A percentile compares a stretch with the other conserved stretches of the same genome.
Evolutionary conservation across 2,888 invertebrate genomes (phyloP).

Genomic region (Germaria angustata): DNA sequence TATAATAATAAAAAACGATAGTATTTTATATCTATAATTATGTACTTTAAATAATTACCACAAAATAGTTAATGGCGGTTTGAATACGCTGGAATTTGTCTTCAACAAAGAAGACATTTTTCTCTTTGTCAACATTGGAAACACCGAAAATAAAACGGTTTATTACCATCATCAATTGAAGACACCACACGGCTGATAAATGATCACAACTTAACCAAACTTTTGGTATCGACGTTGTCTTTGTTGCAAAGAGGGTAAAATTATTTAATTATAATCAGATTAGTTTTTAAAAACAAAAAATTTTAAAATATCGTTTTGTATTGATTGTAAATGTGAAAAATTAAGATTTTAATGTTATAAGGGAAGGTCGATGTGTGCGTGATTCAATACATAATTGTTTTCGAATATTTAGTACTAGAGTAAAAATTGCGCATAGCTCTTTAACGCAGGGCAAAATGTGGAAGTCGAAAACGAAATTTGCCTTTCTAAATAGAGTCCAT

Average conservation of each 20-base stretch:
- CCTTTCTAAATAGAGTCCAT: no score
- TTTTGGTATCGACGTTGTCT: conserved; percentile 84
- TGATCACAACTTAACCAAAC: conserved; percentile 95
- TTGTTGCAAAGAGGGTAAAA: not conserved
- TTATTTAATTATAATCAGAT: not conserved
- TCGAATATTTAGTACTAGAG: no score
- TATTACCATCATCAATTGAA: conserved; percentile 90
- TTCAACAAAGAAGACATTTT: conserved; percentile 71
- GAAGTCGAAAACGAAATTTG: no score
- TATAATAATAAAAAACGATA: conserved; percentile 32
- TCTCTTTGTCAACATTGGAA: conserved; percentile 80
- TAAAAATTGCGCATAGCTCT: no score
- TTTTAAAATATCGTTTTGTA: no score
- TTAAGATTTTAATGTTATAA: no score
- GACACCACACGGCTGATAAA: conserved; percentile 95
- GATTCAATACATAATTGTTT: no score
- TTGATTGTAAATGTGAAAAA: no score
- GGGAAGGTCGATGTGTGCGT: no score
- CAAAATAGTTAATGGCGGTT: conserved; percentile 75
- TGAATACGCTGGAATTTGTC: conserved; percentile 73
- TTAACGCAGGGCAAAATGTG: no score
- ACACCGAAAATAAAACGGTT: conserved; percentile 91
- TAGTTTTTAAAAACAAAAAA: no score
- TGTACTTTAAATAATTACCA: conserved; percentile 69
- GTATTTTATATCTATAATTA: not conserved